Conservation (phyloP, 2,888 invertebrate genomes). For the Dynastes grantii region DNA sequence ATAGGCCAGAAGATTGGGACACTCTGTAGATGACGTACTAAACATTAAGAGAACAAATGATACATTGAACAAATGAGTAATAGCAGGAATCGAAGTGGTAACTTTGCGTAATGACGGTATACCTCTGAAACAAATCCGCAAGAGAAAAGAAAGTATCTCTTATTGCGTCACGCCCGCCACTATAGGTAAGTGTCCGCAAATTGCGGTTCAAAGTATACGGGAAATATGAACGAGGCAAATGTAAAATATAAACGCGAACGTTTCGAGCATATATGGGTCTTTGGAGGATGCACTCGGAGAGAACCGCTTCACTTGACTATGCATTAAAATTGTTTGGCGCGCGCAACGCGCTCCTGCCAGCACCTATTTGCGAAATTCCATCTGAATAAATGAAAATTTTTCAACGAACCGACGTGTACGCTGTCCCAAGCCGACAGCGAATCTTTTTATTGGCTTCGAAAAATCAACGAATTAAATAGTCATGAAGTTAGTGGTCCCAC, state of each 20-base stretch:
- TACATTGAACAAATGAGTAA: too few relatives aligned
- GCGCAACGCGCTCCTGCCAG: conserved; percentile 14
- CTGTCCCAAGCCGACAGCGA: conserved; percentile 17
- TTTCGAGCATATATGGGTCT: conserved; percentile 56
- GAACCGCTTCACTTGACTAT: conserved; percentile 56
- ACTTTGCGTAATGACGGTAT: too few relatives aligned
- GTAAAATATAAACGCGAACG: conserved; percentile 50
- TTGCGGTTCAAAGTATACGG: conserved; percentile 42
- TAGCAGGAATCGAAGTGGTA: too few relatives aligned
- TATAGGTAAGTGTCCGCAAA: conserved; percentile 23
- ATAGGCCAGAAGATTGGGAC: too few relatives aligned
- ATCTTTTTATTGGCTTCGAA: conserved; percentile 40
- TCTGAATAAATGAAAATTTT: conserved; percentile 52
- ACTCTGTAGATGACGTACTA: too few relatives aligned
- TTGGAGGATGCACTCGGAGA: conserved; percentile 57
- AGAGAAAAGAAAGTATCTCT: conserved; percentile 19
- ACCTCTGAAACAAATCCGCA: background rate
- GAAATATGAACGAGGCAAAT: conserved; percentile 46
- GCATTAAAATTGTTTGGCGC: conserved; percentile 57
- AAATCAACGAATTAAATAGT: conserved; percentile 38
- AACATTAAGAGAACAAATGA: too few relatives aligned
- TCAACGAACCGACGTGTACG: conserved; percentile 27
- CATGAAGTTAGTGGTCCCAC: conserved; percentile 20
- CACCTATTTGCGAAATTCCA: conserved; percentile 48
- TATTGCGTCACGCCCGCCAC: background rate